These are phyloP conservation scores for Alauda arvensis DNA, from an alignment of 2,797 vertebrate species.

Conservation along the genomic window DNA sequence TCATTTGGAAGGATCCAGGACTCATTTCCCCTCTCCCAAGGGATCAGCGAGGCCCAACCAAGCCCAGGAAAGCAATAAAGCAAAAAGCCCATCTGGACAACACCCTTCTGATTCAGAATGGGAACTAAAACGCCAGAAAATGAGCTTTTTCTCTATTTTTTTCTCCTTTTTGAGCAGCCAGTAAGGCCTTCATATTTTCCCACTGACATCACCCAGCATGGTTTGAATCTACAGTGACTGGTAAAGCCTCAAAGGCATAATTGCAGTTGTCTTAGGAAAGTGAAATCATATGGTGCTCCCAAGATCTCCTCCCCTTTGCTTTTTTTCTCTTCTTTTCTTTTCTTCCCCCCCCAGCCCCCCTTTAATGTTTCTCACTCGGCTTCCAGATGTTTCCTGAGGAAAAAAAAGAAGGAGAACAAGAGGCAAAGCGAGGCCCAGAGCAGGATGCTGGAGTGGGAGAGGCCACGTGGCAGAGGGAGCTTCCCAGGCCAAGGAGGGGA, in stretches of 20 bases:
- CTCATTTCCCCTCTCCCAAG: neutral
- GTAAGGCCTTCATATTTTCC: constrained; percentile 70
- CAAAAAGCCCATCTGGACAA: neutral
- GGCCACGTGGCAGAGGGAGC: constrained; percentile 64
- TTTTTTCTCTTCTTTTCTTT: neutral
- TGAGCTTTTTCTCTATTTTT: neutral
- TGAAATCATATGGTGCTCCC: constrained; percentile 66
- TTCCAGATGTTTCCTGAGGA: constrained; percentile 73
- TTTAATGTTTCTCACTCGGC: constrained; percentile 41
- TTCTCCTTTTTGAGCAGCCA: neutral
- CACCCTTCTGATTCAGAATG: neutral
- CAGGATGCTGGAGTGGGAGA: constrained; percentile 16
- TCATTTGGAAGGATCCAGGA: neutral
- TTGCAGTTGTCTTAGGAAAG: constrained; percentile 69
- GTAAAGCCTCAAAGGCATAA: constrained; percentile 64
- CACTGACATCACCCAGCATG: constrained; percentile 73
- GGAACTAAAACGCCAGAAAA: constrained; percentile 42
- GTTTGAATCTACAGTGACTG: constrained; percentile 66
- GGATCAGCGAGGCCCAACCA: neutral
- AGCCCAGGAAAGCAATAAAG: neutral
- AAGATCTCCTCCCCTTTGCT: neutral
- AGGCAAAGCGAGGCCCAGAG: constrained; percentile 11
- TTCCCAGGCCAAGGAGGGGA: neutral
- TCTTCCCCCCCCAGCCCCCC: neutral
- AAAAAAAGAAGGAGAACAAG: constrained; percentile 1